Conservation (phyloP, 2,797 vertebrate genomes). For the Channa striata region DNA sequence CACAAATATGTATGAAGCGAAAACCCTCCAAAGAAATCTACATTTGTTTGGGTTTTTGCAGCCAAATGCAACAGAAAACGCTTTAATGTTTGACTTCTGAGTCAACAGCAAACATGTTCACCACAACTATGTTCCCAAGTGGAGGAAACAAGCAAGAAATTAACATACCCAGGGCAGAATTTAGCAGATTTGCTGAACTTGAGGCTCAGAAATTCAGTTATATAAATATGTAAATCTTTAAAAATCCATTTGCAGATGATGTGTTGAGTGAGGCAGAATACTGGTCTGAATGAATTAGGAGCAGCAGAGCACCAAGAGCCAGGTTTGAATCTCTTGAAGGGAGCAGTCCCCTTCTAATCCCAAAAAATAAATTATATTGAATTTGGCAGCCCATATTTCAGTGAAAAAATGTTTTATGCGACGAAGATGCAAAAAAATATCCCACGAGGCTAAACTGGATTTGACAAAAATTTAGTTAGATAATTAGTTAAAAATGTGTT, state of each 20-base stretch:
- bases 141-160: constrained; percentile 66
- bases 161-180: constrained; percentile 73
- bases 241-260: constrained; percentile 79
- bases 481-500: constrained; percentile 1
- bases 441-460: constrained; percentile 32
- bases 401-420: constrained; percentile 55
- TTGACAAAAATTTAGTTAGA: constrained; percentile 26
- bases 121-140: constrained; percentile 61
- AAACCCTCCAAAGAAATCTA: constrained; percentile 48
- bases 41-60: constrained; percentile 54
- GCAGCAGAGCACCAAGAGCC: constrained; percentile 59
- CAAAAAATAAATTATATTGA: constrained; percentile 51
- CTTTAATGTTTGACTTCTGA: constrained; percentile 72
- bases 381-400: constrained; percentile 36
- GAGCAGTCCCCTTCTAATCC: constrained; percentile 61
- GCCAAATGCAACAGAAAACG: constrained; percentile 47
- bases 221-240: constrained; percentile 83
- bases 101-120: constrained; percentile 68
- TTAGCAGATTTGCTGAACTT: constrained; percentile 74
- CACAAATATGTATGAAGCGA: constrained; percentile 49
- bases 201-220: constrained; percentile 76
- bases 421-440: constrained; percentile 32
- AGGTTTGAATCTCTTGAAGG: constrained; percentile 59
- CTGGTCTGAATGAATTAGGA: constrained; percentile 72
- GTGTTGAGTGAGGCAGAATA: constrained; percentile 73